phyloP scores from a whole-genome alignment of 2,113 vertebrate species.

The Xyliphius kryptos region DNA sequence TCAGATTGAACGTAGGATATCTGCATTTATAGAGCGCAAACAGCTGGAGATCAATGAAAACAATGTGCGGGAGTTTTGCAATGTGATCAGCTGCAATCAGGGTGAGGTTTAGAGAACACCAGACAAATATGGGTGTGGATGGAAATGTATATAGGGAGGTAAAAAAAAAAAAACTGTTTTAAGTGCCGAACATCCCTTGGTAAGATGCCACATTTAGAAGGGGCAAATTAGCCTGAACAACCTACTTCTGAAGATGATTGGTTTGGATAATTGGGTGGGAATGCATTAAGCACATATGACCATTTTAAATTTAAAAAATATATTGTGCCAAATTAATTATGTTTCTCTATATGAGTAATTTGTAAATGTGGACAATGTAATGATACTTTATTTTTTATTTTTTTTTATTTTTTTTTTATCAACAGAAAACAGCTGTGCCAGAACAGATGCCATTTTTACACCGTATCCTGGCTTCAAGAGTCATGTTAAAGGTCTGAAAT shows the following conservation, averaged over 20 bases:
- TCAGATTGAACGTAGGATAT: conserved; percentile 98
- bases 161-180: conserved; percentile 49
- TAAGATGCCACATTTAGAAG: conserved; percentile 55
- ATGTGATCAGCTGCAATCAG: conserved; percentile 99
- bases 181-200: conserved; percentile 67
- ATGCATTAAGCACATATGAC: too few relatives aligned
- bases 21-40: conserved; percentile 99
- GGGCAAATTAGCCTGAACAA: too few relatives aligned
- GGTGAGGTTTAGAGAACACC: conserved; percentile 67
- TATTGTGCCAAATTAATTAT: too few relatives aligned
- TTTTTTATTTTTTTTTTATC: conserved; percentile 32
- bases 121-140: not conserved
- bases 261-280: too few relatives aligned
- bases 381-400: not conserved
- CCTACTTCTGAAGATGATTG: too few relatives aligned
- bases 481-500: conserved; percentile 83
- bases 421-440: conserved; percentile 95
- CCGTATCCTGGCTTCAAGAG: conserved; percentile 97
- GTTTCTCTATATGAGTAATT: too few relatives aligned
- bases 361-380: not conserved
- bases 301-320: too few relatives aligned
- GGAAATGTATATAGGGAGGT: not conserved
- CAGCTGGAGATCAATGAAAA: conserved; percentile 99
- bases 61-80: conserved; percentile 99
- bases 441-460: conserved; percentile 95